Conservation (phyloP, 1,140 invertebrate species). For the Heliconius hewitsoni region DNA sequence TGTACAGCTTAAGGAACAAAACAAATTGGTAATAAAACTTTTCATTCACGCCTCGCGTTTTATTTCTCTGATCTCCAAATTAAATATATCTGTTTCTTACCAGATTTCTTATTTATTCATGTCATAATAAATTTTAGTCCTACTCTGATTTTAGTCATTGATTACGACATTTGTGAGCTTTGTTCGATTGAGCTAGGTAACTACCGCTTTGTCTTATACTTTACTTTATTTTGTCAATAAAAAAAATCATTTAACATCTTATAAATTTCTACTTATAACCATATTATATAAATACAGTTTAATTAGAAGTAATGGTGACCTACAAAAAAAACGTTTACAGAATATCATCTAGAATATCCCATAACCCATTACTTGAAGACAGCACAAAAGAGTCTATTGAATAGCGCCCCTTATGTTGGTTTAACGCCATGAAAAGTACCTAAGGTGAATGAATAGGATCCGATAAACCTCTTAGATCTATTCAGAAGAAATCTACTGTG, state of each 20-base stretch:
- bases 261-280: not conserved
- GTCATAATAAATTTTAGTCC: no score
- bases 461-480: conserved; percentile 49
- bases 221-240: no score
- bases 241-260: no score
- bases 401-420: conserved; percentile 34
- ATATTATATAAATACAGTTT: not conserved
- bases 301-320: not conserved
- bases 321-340: conserved; percentile 12
- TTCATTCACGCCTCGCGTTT: not conserved
- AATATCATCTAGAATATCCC: conserved; percentile 23
- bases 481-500: conserved; percentile 40
- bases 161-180: no score
- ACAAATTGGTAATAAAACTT: conserved; percentile 4
- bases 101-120: no score
- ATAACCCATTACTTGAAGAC: conserved; percentile 40
- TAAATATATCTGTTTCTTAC: not conserved
- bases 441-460: conserved; percentile 47
- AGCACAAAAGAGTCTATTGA: conserved; percentile 45
- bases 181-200: no score
- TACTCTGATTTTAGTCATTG: no score
- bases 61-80: not conserved
- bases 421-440: conserved; percentile 41
- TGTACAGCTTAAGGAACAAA: conserved; percentile 1
- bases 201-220: no score